Evolutionary conservation across 2,797 vertebrate species (phyloP).

Genomic region (Sebastes baramenuke): DNA sequence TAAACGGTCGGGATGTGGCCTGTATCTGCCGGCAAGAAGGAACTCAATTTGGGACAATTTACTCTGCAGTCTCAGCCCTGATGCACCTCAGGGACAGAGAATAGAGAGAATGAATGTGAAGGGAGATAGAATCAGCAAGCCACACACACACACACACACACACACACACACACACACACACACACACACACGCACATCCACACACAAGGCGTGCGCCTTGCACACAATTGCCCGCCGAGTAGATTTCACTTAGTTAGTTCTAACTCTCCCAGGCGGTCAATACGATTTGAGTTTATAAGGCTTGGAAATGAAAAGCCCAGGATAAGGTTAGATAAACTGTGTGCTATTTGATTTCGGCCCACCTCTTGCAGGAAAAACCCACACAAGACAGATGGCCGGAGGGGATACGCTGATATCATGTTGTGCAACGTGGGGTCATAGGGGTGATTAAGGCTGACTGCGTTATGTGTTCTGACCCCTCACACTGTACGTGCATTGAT

Average conservation of each 20-base stretch:
- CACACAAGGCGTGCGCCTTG: slow-evolving; percentile 44
- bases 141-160: neutral
- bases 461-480: slow-evolving; percentile 43
- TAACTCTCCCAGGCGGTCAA: slow-evolving; percentile 95
- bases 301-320: slow-evolving; percentile 95
- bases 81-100: slow-evolving; percentile 93
- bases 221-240: slow-evolving; percentile 94
- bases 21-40: slow-evolving; percentile 93
- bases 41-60: slow-evolving; percentile 99
- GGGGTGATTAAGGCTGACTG: slow-evolving; percentile 58
- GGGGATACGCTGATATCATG: slow-evolving; percentile 62
- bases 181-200: neutral
- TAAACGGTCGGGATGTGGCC: slow-evolving; percentile 91
- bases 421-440: slow-evolving; percentile 52
- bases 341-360: slow-evolving; percentile 79
- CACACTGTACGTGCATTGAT: neutral
- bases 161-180: neutral
- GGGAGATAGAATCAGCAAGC: slow-evolving; percentile 97
- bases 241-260: slow-evolving; percentile 96
- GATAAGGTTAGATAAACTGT: slow-evolving; percentile 95
- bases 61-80: slow-evolving; percentile 93
- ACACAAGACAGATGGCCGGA: slow-evolving; percentile 71
- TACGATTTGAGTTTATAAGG: slow-evolving; percentile 96
- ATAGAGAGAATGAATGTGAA: slow-evolving; percentile 98
- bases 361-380: slow-evolving; percentile 67